A percentile compares a stretch with the other conserved stretches of the same genome.
phyloP scores from a whole-genome alignment of 2,797 vertebrate species.

The Antrozous pallidus region DNA sequence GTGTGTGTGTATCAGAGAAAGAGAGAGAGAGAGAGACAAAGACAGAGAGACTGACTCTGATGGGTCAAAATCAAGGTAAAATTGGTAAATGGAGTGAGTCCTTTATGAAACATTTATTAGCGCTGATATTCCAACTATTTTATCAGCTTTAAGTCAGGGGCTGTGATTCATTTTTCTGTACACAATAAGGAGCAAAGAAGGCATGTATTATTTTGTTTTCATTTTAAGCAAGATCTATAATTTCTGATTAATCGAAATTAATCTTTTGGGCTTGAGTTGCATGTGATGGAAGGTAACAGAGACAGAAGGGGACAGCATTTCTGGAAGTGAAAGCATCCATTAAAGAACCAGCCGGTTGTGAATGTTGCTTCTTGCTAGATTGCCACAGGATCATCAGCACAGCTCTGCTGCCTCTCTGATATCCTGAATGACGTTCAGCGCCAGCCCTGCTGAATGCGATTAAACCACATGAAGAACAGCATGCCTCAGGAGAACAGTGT shows the following conservation, averaged over 20 bases:
- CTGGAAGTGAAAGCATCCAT: not conserved
- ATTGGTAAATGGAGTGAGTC: not conserved
- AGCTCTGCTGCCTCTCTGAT: not conserved
- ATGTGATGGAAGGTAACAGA: not conserved
- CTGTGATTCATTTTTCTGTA: not conserved
- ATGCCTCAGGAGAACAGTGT: slow-evolving; percentile 33
- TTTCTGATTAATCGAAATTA: slow-evolving; percentile 11
- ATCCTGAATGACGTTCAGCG: not conserved
- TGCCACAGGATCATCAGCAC: not conserved
- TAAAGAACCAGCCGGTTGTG: not conserved
- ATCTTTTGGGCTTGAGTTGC: not conserved
- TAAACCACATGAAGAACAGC: slow-evolving; percentile 31
- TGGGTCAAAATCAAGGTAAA: not conserved
- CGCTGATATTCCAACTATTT: not conserved
- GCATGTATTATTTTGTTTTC: not conserved
- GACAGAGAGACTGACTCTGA: not conserved
- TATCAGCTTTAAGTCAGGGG: not conserved
- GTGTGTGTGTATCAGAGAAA: not conserved
- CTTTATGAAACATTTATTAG: not conserved
- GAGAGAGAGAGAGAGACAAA: not conserved
- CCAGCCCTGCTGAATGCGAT: slow-evolving; percentile 51
- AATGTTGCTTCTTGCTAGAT: not conserved
- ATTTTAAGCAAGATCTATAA: not conserved
- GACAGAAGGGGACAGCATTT: not conserved
- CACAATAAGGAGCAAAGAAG: not conserved